A percentile compares a stretch with the other conserved stretches of the same genome.
phyloP scores from a whole-genome alignment of 2,888 invertebrate species.

The Zygaena filipendulae region DNA sequence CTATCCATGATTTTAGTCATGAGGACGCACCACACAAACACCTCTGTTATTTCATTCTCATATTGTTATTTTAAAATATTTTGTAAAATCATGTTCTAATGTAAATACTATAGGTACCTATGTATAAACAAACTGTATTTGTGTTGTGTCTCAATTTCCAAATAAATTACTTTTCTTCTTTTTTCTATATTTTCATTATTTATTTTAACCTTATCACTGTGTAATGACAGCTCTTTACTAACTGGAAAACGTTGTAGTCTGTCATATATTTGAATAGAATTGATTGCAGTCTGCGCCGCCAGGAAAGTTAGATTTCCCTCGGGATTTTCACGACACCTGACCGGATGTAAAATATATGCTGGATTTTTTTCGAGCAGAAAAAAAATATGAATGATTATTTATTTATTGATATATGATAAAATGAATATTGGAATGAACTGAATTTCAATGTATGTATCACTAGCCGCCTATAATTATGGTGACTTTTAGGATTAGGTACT shows the following conservation, averaged over 20 bases:
- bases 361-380: slow-evolving; percentile 50
- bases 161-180: slow-evolving; percentile 3
- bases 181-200: too few species aligned
- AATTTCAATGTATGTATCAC: slow-evolving; percentile 3
- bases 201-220: too few species aligned
- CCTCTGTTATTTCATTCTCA: too few species aligned
- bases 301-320: slow-evolving; percentile 67
- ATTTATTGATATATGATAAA: slow-evolving; percentile 12
- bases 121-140: too few species aligned
- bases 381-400: too few species aligned
- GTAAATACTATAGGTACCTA: too few species aligned
- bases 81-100: too few species aligned
- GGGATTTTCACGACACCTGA: slow-evolving; percentile 65
- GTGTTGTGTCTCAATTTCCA: slow-evolving; percentile 14
- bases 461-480: too few species aligned
- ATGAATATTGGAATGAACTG: slow-evolving; percentile 7
- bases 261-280: slow-evolving; percentile 70
- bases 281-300: slow-evolving; percentile 67
- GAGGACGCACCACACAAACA: too few species aligned
- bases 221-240: slow-evolving; percentile 30
- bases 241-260: slow-evolving; percentile 52
- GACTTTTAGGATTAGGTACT: too few species aligned
- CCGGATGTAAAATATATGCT: slow-evolving; percentile 65
- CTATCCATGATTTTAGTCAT: too few species aligned
- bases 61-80: too few species aligned